Conservation (phyloP, 2,113 vertebrate genomes). For the Galeopterus variegatus region DNA sequence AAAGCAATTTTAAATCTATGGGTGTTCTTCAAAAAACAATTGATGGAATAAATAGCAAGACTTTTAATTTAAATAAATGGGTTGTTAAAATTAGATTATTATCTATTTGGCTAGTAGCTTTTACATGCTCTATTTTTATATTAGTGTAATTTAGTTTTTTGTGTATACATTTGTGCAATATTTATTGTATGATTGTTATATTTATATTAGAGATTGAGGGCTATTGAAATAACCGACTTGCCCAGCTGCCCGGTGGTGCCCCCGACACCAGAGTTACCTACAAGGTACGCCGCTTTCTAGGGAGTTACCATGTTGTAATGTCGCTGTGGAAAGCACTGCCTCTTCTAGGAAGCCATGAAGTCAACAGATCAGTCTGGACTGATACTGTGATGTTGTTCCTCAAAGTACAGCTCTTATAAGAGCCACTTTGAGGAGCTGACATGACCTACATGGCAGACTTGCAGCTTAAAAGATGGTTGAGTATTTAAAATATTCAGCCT, state of each 20-base stretch:
- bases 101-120: slow-evolving; percentile 21
- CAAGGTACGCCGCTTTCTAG: slow-evolving; percentile 91
- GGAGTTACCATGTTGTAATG: slow-evolving; percentile 87
- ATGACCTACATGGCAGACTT: slow-evolving; percentile 78
- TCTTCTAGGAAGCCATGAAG: slow-evolving; percentile 81
- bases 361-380: slow-evolving; percentile 83
- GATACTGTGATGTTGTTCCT: slow-evolving; percentile 81
- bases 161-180: slow-evolving; percentile 88
- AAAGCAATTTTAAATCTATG: not conserved
- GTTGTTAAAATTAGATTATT: slow-evolving; percentile 37
- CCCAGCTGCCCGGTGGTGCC: slow-evolving; percentile 92
- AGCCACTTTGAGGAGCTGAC: slow-evolving; percentile 83
- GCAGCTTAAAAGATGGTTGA: slow-evolving; percentile 84
- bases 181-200: slow-evolving; percentile 92
- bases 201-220: slow-evolving; percentile 93
- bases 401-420: slow-evolving; percentile 73
- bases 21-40: slow-evolving; percentile 31
- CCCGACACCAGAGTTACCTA: slow-evolving; percentile 92
- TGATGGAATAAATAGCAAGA: not conserved
- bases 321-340: slow-evolving; percentile 83
- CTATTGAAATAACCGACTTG: slow-evolving; percentile 93
- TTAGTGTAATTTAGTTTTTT: slow-evolving; percentile 84
- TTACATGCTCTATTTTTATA: slow-evolving; percentile 77
- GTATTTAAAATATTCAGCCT: slow-evolving; percentile 88
- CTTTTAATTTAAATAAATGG: slow-evolving; percentile 30